Evolutionary conservation across 2,888 invertebrate species (phyloP), one percentile per base, ranked within the genome.

Genomic region (Trichogramma dendrolimi): DNA sequence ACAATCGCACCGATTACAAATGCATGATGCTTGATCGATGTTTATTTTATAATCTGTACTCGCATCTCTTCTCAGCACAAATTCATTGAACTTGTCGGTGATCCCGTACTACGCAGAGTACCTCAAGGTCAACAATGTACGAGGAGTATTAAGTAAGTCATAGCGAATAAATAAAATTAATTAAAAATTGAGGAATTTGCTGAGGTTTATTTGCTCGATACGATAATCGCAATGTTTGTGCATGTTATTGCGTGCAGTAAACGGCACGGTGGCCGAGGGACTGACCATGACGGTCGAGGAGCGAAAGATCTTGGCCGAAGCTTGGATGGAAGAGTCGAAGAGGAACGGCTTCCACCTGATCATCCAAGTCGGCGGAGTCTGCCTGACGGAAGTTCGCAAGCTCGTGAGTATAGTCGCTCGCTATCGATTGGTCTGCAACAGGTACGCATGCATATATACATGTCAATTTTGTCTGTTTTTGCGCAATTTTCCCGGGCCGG

Each of bases 241-340:
- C 27, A n/a, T 11, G n/a, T 6, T 55, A 7, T 41, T 27, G 40
- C 11, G 8, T 46, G 61, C 71, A 91, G 91, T 91, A 6, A 90
- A 90, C 76, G 92, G 92, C 6, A 90, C 91, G 0, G 86, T 86
- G 38, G 92, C 92, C 0, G 92, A 93, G 79, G 90, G 89, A 0
- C 83, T 85, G 71, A 85, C 84, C 0, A 78, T 91, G 77, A 86
- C 82, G 50, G 79, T 87, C 1, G 75, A 76, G 0, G 91, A 93
- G 75, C 82, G 92, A 53, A 89, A 90, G 77, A 69, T 73, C 4
- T 75, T 87, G 2, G 80, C 88, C 0, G 86, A 87, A 72, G 83
- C 84, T 42, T 91, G 90, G 90, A 74, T 83, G 10, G 74, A 78
- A 14, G 83, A 80, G 7, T 86, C 85, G 1, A 81, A 80, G 67